Base-by-base conservation (phyloP, 1,140 invertebrate species). In the Drosophila pectinifera region DNA sequence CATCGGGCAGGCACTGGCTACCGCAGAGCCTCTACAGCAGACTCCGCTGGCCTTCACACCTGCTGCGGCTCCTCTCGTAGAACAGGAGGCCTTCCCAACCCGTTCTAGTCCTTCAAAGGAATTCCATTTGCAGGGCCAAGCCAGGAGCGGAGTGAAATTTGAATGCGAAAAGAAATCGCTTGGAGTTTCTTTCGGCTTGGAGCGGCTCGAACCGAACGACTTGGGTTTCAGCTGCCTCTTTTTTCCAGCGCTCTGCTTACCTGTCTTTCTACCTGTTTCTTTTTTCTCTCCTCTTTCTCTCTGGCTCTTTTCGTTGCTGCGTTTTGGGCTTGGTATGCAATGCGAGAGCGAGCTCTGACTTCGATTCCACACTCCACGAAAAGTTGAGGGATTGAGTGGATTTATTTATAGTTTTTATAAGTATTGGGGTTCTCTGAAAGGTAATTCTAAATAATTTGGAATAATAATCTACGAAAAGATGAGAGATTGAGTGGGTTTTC, bases 151-250 rank as follows among this genome's bases (percentile, higher is more conserved):
- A 69, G 76, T 83, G 83, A 85, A 85, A 85, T 85, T 88, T 85
- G 74, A 82, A 86, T 83, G 80, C 72, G 55, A 83, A 83, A 81
- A 78, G 79, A 82, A 81, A 81, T 81, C 79, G 69, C 41, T 63
- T 64, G 22, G 72, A 74, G 74, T 62, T 68, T 62, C 42, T 34
- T 34, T 34, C 11, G 48, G 48, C 16, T 28, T 14, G 45, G 68
- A 68, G 64, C 13, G 59, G 41, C 54, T 42, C 48, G 26, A 62
- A 41, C 59, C 59, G 54, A 65, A 42, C 64, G 64, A 72, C 67
- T 73, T 84, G 59, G 51, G 70, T 75, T 80, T 76, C 73, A 82
- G 79, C 73, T 82, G 78, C 78, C 73, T 45, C 55, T 75, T 57
- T 41, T 62, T 70, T 46, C 38, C 65, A 73, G 68, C 57, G 38